Percentiles rank a stretch among this genome's conserved stretches.
These are phyloP conservation scores for Piaya cayana DNA, from an alignment of 2,113 vertebrate species.

Conservation along the genomic window DNA sequence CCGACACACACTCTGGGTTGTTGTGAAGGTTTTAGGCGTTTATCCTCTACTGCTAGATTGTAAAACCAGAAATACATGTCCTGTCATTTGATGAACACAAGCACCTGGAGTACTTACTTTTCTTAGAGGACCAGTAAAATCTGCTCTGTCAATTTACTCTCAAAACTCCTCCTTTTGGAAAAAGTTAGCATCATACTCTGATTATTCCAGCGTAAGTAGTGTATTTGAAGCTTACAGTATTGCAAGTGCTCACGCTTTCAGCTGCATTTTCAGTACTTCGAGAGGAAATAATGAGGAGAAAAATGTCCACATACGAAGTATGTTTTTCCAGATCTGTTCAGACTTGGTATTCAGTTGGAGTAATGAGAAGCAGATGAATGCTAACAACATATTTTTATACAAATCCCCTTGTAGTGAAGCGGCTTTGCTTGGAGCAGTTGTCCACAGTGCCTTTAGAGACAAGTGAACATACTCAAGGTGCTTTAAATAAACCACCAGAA, in stretches of 20 bases:
- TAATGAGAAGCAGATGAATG: slow-evolving; percentile 13
- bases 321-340: slow-evolving; percentile 12
- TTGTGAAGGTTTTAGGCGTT: background rate
- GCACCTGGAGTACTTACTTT: background rate
- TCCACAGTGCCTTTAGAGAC: background rate
- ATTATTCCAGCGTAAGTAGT: background rate
- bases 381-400: background rate
- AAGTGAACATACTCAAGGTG: background rate
- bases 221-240: background rate
- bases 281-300: slow-evolving; percentile 12
- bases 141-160: background rate
- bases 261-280: background rate
- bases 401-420: background rate
- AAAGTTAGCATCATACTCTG: background rate
- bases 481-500: background rate
- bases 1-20: background rate
- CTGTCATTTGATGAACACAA: background rate
- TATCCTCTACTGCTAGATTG: background rate
- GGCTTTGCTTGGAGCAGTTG: background rate
- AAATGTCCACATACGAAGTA: slow-evolving; percentile 31
- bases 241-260: background rate
- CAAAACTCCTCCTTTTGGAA: background rate
- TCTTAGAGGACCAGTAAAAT: background rate
- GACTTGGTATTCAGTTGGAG: background rate
- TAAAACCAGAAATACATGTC: background rate